A percentile compares a stretch with the other conserved stretches of the same genome.
Conservation (phyloP, 2,888 invertebrate genomes). For the Entomobrya proxima region DNA sequence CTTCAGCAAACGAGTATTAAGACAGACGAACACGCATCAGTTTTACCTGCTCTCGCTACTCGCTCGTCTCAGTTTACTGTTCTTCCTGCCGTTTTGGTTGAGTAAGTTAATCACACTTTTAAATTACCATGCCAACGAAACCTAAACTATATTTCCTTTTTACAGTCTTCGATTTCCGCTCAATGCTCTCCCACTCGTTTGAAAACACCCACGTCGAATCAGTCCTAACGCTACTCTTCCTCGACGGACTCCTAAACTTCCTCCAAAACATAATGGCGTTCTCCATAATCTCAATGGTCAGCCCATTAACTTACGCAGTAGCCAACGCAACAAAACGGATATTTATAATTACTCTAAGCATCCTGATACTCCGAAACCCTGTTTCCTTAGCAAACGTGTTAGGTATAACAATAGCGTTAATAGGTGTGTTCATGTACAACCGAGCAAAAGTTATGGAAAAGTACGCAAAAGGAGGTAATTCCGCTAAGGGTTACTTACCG, state of each 20-base stretch:
- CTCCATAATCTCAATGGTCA: slow-evolving; percentile 91
- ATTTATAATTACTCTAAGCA: slow-evolving; percentile 91
- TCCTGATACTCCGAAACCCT: slow-evolving; percentile 92
- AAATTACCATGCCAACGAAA: background rate
- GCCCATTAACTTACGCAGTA: slow-evolving; percentile 96
- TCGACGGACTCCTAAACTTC: slow-evolving; percentile 94
- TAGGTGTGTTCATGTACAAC: slow-evolving; percentile 94
- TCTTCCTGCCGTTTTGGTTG: slow-evolving; percentile 91
- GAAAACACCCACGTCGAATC: slow-evolving; percentile 44
- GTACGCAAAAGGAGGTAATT: background rate
- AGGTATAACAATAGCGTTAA: slow-evolving; percentile 93
- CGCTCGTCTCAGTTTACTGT: slow-evolving; percentile 78
- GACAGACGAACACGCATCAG: slow-evolving; percentile 90
- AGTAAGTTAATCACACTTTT: slow-evolving; percentile 63
- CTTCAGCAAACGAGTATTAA: slow-evolving; percentile 91
- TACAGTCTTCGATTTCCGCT: slow-evolving; percentile 80
- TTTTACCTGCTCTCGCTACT: slow-evolving; percentile 84
- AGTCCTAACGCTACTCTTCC: slow-evolving; percentile 76
- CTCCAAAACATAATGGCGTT: slow-evolving; percentile 96
- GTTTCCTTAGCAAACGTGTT: slow-evolving; percentile 90
- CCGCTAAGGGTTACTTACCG: background rate
- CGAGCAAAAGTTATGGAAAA: slow-evolving; percentile 80
- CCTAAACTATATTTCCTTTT: background rate
- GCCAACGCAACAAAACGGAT: slow-evolving; percentile 96
- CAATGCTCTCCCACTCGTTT: slow-evolving; percentile 18